Evolutionary conservation across 2,113 vertebrate genomes (phyloP).

Genomic region (Neopipo cinnamomea): DNA sequence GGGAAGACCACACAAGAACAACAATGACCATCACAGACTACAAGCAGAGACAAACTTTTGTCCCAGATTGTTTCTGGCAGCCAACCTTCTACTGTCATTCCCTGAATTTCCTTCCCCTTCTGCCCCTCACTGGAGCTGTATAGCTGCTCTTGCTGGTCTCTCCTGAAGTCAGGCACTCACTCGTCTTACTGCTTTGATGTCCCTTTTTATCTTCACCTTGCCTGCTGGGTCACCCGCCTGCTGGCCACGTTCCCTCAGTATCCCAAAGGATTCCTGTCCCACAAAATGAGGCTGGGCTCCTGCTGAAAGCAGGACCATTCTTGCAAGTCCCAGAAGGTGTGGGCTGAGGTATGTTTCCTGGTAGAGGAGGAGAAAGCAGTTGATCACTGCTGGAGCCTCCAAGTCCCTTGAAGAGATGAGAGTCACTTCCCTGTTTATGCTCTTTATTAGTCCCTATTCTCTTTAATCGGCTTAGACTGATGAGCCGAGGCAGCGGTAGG

Average conservation of each 20-base stretch:
- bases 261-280: neutral
- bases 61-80: neutral
- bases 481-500: constrained; percentile 19
- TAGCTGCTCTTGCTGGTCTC: neutral
- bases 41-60: neutral
- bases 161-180: neutral
- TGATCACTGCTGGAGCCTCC: neutral
- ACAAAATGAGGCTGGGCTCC: neutral
- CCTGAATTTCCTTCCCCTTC: neutral
- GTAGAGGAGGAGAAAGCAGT: neutral
- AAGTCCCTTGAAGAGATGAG: constrained; percentile 46
- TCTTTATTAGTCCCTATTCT: constrained; percentile 62
- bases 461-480: constrained; percentile 65
- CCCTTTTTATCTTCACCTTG: neutral
- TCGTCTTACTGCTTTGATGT: neutral
- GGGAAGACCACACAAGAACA: neutral
- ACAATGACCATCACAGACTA: neutral
- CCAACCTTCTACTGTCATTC: neutral
- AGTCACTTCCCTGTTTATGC: constrained; percentile 56
- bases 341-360: neutral
- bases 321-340: neutral
- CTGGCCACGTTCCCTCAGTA: neutral
- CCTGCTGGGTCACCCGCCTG: neutral
- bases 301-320: neutral
- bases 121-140: neutral